Evolutionary conservation across 2,888 invertebrate genomes (phyloP).

Genomic region (Dryococelus australis): DNA sequence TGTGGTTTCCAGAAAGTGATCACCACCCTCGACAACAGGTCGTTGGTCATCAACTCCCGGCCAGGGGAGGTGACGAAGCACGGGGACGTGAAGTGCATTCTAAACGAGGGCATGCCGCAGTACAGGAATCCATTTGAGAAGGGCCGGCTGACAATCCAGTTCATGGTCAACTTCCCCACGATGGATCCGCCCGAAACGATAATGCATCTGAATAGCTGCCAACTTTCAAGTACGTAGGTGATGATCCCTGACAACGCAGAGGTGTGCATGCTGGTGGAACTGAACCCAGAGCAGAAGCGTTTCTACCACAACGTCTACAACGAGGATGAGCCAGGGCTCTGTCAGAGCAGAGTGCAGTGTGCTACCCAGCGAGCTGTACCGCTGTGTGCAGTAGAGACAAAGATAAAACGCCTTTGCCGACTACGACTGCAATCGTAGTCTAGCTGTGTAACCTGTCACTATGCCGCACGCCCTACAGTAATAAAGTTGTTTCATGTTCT

Average conservation of each 20-base stretch:
- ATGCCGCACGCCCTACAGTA: too few species aligned
- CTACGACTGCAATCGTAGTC: too few species aligned
- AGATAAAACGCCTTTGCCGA: too few species aligned
- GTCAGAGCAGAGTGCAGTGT: conserved; percentile 79
- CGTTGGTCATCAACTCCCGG: conserved; percentile 81
- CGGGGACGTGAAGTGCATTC: conserved; percentile 85
- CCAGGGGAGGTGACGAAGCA: conserved; percentile 89
- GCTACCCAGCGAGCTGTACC: conserved; percentile 67
- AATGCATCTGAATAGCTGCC: conserved; percentile 77
- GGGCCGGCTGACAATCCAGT: conserved; percentile 89
- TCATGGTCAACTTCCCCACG: conserved; percentile 87
- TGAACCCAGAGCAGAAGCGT: conserved; percentile 80
- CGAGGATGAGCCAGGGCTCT: conserved; percentile 79
- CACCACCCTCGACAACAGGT: conserved; percentile 87
- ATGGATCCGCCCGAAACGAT: conserved; percentile 75
- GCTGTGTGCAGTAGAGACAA: too few species aligned
- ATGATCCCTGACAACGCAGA: conserved; percentile 81
- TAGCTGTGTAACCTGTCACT: too few species aligned
- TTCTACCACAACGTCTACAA: conserved; percentile 75
- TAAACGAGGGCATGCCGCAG: conserved; percentile 96
- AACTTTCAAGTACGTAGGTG: too few species aligned
- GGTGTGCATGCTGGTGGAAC: conserved; percentile 74
- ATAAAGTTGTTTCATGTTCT: too few species aligned
- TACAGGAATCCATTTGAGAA: conserved; percentile 94
- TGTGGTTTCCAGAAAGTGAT: conserved; percentile 95